Base-by-base conservation (phyloP, 2,797 vertebrate genomes). In the Falco rusticolus region DNA sequence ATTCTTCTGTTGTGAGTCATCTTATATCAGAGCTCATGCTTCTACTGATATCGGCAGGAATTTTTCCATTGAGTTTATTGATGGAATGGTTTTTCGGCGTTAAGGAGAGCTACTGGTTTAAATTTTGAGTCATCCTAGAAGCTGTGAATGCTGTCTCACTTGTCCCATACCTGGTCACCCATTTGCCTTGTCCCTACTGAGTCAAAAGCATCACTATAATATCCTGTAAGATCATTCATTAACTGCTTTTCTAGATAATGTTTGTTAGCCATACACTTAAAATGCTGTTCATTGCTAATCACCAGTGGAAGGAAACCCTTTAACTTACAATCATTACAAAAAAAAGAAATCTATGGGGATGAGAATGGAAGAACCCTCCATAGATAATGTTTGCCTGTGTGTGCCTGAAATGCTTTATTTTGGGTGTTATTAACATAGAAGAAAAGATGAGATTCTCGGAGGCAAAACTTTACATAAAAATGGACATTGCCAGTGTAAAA, bases 1-100 rank as follows among this genome's bases (percentile, higher is more conserved):
- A 93, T 95, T 93, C 78, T 85, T 96, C 81, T 94, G 31, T 63
- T 74, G 31, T 91, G 92, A 96, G 77, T 96, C 90, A 91, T 76
- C 88, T 56, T 34, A 1, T 76, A 41, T 84, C 19, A 29, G 72
- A 72, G 56, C 74, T n/a, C 6, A 0, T 56, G 34, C 75, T 81
- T 60, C 79, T 82, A 1, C 66, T 89, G 75, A 50, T 89, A 33
- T 48, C 0, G 0, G 54, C 43, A 77, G 70, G 74, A 93, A 68
- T 77, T 93, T 72, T 74, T n/a, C 54, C 17, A 5, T 5, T 51
- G 59, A 50, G 13, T 47, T 84, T 18, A 41, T 78, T 70, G 75
- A 59, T 47, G 41, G 21, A 21, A 22, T 69, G 68, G 5, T 54
- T 79, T 87, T 87, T 76, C 47, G 51, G 81, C 76, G 43, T 57